Evolutionary conservation across 2,888 invertebrate genomes (phyloP), one percentile per base, ranked within the genome.

Genomic region (Ephialtes manifestator): DNA sequence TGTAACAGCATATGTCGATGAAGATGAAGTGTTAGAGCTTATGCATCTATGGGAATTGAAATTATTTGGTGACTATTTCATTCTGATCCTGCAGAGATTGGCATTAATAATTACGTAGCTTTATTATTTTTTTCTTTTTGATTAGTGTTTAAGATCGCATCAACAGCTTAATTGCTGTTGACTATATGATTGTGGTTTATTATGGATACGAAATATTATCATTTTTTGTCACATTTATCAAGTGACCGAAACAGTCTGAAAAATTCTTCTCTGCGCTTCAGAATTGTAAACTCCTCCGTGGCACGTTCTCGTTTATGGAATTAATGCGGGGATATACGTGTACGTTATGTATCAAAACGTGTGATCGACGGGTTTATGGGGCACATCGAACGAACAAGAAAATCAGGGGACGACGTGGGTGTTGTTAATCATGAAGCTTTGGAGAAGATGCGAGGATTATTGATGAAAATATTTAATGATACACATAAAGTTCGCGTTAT

Each of bases 291-390:
- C 46, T 20, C 78, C 51, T 72, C 43, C 75, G 39, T 63, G 58
- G 18, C 78, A 81, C 83, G 76, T 75, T 58, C 58, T 67, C 74
- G 83, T 81, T 84, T 71, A 84, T 81, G 67, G 84, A 79, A 86
- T 86, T 86, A 86, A 81, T 81, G 60, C 81, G 8, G 10, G 35
- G 28, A 63, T 53, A 70, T 58, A 70, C 80, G 83, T 83, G 74
- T 13, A 70, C 80, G 81, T 83, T 83, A 48, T 71, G 74, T 70
- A 83, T 83, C 68, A 63, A 43, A 78, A 46, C 43, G 48, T 43
- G 74, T 74, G 76, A 85, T 68, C 67, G 71, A 81, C 75, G 78
- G 65, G 46, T 77, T 67, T 77, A 68, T 31, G 72, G 24, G n/a
- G 20, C 72, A 43, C n/a, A 35, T 1, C 28, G 72, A 43, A n/a